Evolutionary conservation across 2,113 vertebrate species (phyloP), one percentile per base, ranked within the genome.

Genomic region (Psilopsiagon aurifrons): DNA sequence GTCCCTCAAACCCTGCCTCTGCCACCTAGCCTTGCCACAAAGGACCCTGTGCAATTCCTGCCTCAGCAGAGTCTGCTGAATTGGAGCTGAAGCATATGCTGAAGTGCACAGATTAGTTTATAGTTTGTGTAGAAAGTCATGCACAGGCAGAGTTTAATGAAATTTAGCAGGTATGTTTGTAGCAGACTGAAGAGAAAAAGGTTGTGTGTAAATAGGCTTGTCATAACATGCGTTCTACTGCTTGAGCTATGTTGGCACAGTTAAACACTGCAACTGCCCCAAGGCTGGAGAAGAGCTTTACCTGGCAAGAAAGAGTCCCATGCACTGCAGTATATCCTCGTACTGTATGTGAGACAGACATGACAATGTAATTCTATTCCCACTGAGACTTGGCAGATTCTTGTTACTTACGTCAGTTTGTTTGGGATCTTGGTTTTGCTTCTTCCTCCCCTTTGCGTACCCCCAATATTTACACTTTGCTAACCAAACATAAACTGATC

Each of bases 271-370:
- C 85, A 66, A 12, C 44, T 66, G 35, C 44, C 69, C 80, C 10
- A 57, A 14, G 29, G 68, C 46, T 74, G 60, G 39, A 78, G 73
- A 35, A 57, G 74, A 68, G 43, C 39, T 80, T 80, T 80, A 46
- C 82, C n/a, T 74, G 63, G 23, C 3, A 8, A 71, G 59, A 95
- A 92, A 17, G 31, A 71, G 60, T 77, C 55, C 55, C 31, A 9
- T 41, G 13, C 13, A 14, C 0, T 1, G 37, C 33, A 24, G 18
- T 82, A 77, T 92, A 28, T 67, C 41, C 22, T 83, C 9, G 0
- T 35, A 9, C 35, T 60, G 6, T n/a, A 5, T 4, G 6, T 2
- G 11, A 49, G 49, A 63, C 28, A 49, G 60, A 43, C 0, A 0
- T 39, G 55, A 31, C 18, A 22, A 63, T 41, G 25, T 52, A 47